Evolutionary conservation across 2,797 vertebrate species (phyloP).

Genomic region (Chromobotia macracanthus): DNA sequence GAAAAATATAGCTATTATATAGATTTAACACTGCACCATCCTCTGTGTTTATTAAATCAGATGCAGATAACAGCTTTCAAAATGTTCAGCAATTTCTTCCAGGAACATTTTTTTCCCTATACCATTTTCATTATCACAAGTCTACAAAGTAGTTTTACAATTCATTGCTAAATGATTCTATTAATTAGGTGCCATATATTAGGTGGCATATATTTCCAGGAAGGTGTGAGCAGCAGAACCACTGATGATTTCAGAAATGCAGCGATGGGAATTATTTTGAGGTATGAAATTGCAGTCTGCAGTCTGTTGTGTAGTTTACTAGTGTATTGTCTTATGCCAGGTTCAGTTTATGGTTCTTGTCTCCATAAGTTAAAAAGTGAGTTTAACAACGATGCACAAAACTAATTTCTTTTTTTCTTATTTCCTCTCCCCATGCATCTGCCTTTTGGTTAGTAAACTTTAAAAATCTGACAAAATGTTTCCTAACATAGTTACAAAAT

Average conservation of each 20-base stretch:
- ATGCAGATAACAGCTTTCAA: slow-evolving; percentile 31
- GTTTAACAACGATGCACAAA: neutral
- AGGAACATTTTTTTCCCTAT: slow-evolving; percentile 15
- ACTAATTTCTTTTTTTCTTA: neutral
- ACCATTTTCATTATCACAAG: slow-evolving; percentile 42
- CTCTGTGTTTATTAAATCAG: slow-evolving; percentile 50
- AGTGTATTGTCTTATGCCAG: neutral
- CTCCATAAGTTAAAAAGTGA: neutral
- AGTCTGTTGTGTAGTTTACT: neutral
- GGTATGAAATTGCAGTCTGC: slow-evolving; percentile 16
- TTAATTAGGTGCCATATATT: slow-evolving; percentile 53
- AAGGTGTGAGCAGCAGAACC: slow-evolving; percentile 38
- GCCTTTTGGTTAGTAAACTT: neutral
- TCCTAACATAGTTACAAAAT: no score
- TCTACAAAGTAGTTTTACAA: slow-evolving; percentile 21
- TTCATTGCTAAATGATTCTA: slow-evolving; percentile 39
- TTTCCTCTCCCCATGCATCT: neutral
- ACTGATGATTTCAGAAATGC: slow-evolving; percentile 37
- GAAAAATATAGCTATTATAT: slow-evolving; percentile 4
- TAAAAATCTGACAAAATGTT: neutral
- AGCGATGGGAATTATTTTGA: slow-evolving; percentile 12
- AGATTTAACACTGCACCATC: slow-evolving; percentile 45
- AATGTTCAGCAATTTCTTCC: slow-evolving; percentile 15
- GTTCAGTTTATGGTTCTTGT: neutral
- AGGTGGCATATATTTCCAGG: slow-evolving; percentile 26